A percentile compares a stretch with the other conserved stretches of the same genome.
Evolutionary conservation across 1,140 invertebrate genomes (phyloP).

Genomic region (Drosophila neocordata): DNA sequence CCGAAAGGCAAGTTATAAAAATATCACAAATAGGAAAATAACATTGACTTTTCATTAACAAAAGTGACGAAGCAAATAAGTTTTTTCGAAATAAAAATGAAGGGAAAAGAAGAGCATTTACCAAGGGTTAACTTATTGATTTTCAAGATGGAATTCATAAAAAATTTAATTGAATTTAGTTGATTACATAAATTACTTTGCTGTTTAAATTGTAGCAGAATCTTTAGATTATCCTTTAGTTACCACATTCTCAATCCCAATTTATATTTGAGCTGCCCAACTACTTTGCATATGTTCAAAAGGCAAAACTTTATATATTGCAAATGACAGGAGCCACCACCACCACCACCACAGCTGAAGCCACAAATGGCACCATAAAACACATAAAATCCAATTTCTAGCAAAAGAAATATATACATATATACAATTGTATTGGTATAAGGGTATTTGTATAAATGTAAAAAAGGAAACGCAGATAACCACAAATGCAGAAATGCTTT

Average conservation of each 20-base stretch:
- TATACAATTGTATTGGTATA: background rate
- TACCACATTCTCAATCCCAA: background rate
- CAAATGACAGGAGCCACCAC: slow-evolving; percentile 19
- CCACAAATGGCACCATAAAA: slow-evolving; percentile 38
- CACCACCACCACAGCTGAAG: slow-evolving; percentile 43
- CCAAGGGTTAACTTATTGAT: slow-evolving; percentile 50
- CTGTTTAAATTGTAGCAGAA: background rate
- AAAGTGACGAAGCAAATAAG: slow-evolving; percentile 32
- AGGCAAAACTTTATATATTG: slow-evolving; percentile 50
- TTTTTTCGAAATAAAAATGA: background rate
- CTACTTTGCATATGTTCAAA: slow-evolving; percentile 24
- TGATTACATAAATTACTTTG: too few relatives aligned
- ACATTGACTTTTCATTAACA: slow-evolving; percentile 62
- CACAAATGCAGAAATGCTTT: slow-evolving; percentile 38
- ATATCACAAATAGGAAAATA: slow-evolving; percentile 24
- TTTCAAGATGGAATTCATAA: slow-evolving; percentile 13
- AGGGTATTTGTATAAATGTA: background rate
- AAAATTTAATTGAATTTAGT: too few relatives aligned
- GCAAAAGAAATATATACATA: slow-evolving; percentile 2
- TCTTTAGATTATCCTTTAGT: background rate
- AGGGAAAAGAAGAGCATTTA: slow-evolving; percentile 6
- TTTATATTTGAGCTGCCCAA: background rate
- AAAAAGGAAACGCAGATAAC: slow-evolving; percentile 25
- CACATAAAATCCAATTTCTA: slow-evolving; percentile 63
- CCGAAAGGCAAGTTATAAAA: slow-evolving; percentile 27